Evolutionary conservation across 2,797 vertebrate genomes (phyloP).

Genomic region (Myotis findleyi): DNA sequence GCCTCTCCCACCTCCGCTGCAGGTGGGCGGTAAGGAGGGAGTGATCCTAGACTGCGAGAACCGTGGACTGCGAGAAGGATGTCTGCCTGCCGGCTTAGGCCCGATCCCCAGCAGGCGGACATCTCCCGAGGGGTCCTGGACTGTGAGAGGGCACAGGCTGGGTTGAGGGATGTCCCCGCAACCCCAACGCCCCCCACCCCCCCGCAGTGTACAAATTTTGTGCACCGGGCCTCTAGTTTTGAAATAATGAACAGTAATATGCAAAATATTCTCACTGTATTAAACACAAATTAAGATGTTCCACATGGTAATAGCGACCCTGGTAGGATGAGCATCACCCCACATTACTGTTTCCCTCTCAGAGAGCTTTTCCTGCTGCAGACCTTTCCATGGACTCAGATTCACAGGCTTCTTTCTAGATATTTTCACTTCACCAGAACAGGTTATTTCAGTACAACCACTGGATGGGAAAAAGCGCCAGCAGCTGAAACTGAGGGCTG

Average conservation of each 20-base stretch:
- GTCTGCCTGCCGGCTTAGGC: too few relatives aligned
- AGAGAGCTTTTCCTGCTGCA: background rate
- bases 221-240: background rate
- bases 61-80: too few relatives aligned
- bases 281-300: slow-evolving; percentile 46
- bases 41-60: too few relatives aligned
- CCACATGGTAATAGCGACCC: background rate
- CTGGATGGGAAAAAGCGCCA: background rate
- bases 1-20: too few relatives aligned
- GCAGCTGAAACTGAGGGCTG: background rate
- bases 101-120: too few relatives aligned
- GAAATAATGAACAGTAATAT: slow-evolving; percentile 61
- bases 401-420: background rate
- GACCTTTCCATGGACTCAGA: background rate
- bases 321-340: background rate
- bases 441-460: background rate
- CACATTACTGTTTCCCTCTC: background rate
- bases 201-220: too few relatives aligned
- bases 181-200: too few relatives aligned
- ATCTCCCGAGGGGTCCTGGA: too few relatives aligned
- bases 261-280: slow-evolving; percentile 49
- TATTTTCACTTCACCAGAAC: slow-evolving; percentile 22
- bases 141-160: too few relatives aligned
- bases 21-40: too few relatives aligned
- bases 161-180: too few relatives aligned